A percentile compares a stretch with the other conserved stretches of the same genome.
phyloP scores from a whole-genome alignment of 2,888 invertebrate species.

The Panorpa germanica region DNA sequence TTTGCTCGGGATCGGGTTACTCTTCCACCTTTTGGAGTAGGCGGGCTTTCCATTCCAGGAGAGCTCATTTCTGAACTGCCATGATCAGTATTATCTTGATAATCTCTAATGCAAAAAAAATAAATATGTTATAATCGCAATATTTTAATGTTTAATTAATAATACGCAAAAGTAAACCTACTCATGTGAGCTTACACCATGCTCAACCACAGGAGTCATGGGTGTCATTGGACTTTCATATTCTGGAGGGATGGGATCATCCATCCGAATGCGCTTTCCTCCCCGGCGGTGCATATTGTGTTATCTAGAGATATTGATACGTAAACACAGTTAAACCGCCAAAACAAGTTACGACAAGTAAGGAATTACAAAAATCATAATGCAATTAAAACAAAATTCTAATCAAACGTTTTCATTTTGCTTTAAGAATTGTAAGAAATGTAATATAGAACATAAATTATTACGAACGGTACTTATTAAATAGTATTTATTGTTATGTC shows the following conservation, averaged over 20 bases:
- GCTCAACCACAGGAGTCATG: constrained; percentile 30
- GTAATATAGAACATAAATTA: no score
- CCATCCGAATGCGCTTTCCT: constrained; percentile 83
- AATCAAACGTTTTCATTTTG: no score
- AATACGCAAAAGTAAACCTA: no score
- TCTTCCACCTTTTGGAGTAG: constrained; percentile 22
- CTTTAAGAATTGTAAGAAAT: no score
- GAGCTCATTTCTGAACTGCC: neutral
- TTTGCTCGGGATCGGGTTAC: constrained; percentile 43
- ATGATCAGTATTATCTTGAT: neutral
- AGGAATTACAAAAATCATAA: no score
- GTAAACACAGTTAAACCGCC: no score
- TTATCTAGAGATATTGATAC: neutral
- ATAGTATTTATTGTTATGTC: no score
- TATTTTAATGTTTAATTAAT: neutral
- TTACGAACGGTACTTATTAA: no score
- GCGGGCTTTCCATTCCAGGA: constrained; percentile 19
- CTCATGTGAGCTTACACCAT: no score
- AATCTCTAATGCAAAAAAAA: constrained; percentile 6
- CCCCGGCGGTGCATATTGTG: constrained; percentile 59
- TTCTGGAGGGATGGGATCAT: constrained; percentile 76
- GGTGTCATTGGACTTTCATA: constrained; percentile 54
- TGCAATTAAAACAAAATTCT: no score
- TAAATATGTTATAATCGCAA: neutral
- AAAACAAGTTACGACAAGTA: no score